These are phyloP conservation scores for Antedon mediterranea DNA, from an alignment of 53 echinoderm and acorn worm genomes.

Conservation along the genomic window DNA sequence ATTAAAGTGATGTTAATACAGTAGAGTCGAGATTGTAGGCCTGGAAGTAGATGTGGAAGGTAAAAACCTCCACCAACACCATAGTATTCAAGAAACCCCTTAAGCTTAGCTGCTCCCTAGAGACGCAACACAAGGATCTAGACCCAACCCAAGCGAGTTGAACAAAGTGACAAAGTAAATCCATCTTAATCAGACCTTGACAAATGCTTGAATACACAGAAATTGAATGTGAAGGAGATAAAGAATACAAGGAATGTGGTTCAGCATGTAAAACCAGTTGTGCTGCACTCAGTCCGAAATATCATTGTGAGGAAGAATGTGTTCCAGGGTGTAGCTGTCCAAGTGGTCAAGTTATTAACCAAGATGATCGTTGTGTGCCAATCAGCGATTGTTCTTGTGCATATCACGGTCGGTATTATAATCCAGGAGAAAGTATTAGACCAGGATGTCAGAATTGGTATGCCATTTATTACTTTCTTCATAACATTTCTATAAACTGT, in stretches of 20 bases:
- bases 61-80: too few species aligned
- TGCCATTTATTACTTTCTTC: too few species aligned
- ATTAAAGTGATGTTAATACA: too few species aligned
- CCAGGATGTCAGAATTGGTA: conserved; percentile 4
- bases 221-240: not conserved
- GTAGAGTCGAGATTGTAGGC: too few species aligned
- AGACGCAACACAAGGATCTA: too few species aligned
- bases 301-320: not conserved
- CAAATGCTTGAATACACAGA: not conserved
- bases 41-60: too few species aligned
- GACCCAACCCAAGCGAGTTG: too few species aligned
- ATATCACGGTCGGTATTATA: not conserved
- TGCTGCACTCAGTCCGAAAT: not conserved
- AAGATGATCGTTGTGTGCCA: not conserved
- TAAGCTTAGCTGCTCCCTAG: too few species aligned
- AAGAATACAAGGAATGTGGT: conserved; percentile 3
- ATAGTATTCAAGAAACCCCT: too few species aligned
- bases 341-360: not conserved
- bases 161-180: not conserved
- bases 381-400: not conserved
- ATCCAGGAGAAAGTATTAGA: not conserved
- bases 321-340: conserved; percentile 6
- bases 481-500: not conserved
- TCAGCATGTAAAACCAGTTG: conserved; percentile 2
- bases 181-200: not conserved